phyloP scores from a whole-genome alignment of 2,888 invertebrate genomes.

The Chirona hameri region DNA sequence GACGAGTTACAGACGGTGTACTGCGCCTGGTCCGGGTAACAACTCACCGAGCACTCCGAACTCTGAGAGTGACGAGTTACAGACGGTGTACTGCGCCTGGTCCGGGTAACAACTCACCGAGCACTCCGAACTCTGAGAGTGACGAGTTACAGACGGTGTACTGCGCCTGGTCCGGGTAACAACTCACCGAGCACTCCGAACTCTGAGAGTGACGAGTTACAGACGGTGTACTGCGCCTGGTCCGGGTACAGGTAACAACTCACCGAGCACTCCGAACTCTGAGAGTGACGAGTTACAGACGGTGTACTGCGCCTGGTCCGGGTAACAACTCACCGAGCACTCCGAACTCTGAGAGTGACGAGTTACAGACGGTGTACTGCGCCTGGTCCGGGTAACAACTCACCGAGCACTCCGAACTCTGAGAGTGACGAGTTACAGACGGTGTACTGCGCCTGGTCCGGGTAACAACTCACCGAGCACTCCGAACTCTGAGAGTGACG shows the following conservation, averaged over 20 bases:
- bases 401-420: too few relatives aligned
- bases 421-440: constrained; percentile 51
- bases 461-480: constrained; percentile 64
- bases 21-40: too few relatives aligned
- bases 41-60: too few relatives aligned
- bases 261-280: constrained; percentile 81
- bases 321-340: constrained; percentile 50
- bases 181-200: too few relatives aligned
- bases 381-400: too few relatives aligned
- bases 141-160: constrained; percentile 99
- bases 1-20: too few relatives aligned
- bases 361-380: too few relatives aligned
- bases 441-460: constrained; percentile 93
- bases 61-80: constrained; percentile 48
- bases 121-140: constrained; percentile 87
- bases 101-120: constrained; percentile 53
- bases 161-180: constrained; percentile 63
- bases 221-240: constrained; percentile 55
- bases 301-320: too few relatives aligned
- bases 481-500: constrained; percentile 92
- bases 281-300: constrained; percentile 96
- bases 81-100: too few relatives aligned
- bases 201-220: too few relatives aligned
- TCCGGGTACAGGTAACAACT: constrained; percentile 78
- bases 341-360: too few relatives aligned